A percentile compares a stretch with the other conserved stretches of the same genome.
Conservation (phyloP, 1,140 invertebrate genomes). For the Drosophila tristis region DNA sequence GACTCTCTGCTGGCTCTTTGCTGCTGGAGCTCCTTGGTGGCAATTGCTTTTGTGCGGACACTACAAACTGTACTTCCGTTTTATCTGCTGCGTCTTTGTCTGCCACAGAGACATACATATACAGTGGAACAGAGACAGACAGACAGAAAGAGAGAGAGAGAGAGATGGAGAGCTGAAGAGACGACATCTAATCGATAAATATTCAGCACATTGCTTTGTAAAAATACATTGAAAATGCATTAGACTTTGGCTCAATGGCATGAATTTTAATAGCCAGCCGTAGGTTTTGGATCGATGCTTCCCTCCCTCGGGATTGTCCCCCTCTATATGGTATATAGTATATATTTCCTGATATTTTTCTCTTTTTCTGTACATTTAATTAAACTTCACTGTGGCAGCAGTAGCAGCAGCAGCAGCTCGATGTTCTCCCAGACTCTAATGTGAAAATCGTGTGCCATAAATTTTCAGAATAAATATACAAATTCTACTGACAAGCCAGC, state of each 20-base stretch:
- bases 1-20: too few relatives aligned
- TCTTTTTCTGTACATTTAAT: conserved; percentile 52
- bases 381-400: conserved; percentile 54
- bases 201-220: conserved; percentile 67
- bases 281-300: conserved; percentile 9
- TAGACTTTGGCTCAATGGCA: conserved; percentile 66
- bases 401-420: conserved; percentile 9
- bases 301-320: not conserved
- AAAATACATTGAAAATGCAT: conserved; percentile 82
- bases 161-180: conserved; percentile 8
- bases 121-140: not conserved
- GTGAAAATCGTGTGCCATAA: conserved; percentile 79
- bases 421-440: conserved; percentile 46
- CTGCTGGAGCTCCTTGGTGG: not conserved
- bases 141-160: not conserved
- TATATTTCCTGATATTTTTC: conserved; percentile 32
- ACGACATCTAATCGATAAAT: conserved; percentile 74
- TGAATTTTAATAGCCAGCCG: conserved; percentile 61
- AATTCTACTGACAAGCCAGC: conserved; percentile 64
- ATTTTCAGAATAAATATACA: conserved; percentile 57
- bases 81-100: conserved; percentile 69
- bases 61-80: conserved; percentile 77
- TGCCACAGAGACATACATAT: conserved; percentile 9
- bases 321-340: conserved; percentile 5
- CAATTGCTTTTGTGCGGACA: conserved; percentile 70